Percentiles rank a stretch among this genome's conserved stretches.
These are phyloP conservation scores for Drosophila varians DNA, from an alignment of 1,140 invertebrate genomes.

Conservation along the genomic window DNA sequence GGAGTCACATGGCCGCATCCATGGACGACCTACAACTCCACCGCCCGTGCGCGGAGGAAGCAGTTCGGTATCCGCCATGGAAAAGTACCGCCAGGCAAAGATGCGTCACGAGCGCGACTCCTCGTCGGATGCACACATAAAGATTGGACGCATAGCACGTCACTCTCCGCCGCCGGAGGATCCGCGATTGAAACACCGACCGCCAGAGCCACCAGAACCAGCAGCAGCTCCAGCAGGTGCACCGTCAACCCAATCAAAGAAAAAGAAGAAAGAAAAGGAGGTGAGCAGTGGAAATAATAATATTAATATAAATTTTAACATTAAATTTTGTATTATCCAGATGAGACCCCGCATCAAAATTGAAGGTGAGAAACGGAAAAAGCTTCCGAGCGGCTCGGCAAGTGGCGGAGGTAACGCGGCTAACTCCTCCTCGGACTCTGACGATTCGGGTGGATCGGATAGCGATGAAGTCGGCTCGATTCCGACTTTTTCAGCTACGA, in stretches of 20 bases:
- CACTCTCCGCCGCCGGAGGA: conserved; percentile 81
- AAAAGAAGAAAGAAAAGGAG: conserved; percentile 82
- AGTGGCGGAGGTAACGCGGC: conserved; percentile 57
- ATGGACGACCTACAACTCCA: conserved; percentile 69
- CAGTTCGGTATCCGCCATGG: conserved; percentile 38
- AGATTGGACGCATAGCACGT: conserved; percentile 66
- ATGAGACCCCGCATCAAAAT: conserved; percentile 82
- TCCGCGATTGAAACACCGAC: conserved; percentile 79
- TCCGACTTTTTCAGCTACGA: conserved; percentile 82
- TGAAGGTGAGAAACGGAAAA: conserved; percentile 83
- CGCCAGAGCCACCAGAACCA: conserved; percentile 82
- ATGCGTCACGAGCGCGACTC: conserved; percentile 70
- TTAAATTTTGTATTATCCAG: conserved; percentile 44
- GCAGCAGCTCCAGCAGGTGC: conserved; percentile 47
- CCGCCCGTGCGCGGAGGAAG: conserved; percentile 60
- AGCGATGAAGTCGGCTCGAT: conserved; percentile 76
- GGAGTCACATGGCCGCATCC: conserved; percentile 71
- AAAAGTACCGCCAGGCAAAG: conserved; percentile 78
- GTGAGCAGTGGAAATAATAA: too few species aligned
- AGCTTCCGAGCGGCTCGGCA: conserved; percentile 61
- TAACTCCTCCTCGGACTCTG: conserved; percentile 79
- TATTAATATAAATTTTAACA: too few species aligned
- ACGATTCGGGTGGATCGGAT: conserved; percentile 78
- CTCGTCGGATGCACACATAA: conserved; percentile 65
- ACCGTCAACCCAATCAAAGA: conserved; percentile 53